Conservation (phyloP, 2,888 invertebrate species). For the Erebia ligea region DNA sequence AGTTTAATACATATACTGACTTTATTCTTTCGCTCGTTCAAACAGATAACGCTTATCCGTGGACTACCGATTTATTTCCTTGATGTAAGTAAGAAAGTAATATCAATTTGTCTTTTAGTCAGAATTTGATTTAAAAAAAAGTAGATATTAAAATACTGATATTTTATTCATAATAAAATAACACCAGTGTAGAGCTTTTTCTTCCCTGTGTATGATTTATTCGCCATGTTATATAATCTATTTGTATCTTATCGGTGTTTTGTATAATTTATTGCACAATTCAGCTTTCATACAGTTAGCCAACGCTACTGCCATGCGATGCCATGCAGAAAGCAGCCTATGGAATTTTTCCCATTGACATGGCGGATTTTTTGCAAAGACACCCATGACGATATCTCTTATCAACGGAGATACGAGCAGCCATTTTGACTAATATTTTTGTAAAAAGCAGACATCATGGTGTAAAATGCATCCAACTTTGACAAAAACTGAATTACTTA, state of each 20-base stretch:
- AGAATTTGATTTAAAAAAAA: neutral
- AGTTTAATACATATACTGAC: neutral
- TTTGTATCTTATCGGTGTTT: constrained; percentile 21
- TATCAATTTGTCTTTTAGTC: neutral
- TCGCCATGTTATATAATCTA: constrained; percentile 20
- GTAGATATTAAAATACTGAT: neutral
- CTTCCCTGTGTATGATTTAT: constrained; percentile 20
- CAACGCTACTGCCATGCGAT: neutral
- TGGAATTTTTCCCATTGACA: too few species aligned
- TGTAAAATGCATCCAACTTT: too few species aligned
- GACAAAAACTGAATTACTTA: too few species aligned
- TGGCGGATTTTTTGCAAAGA: too few species aligned
- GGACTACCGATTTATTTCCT: neutral
- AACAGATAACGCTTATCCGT: neutral
- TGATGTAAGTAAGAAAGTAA: neutral
- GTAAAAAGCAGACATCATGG: too few species aligned
- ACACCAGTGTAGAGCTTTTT: constrained; percentile 21
- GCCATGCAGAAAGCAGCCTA: too few species aligned
- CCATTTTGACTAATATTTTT: too few species aligned
- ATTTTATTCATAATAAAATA: neutral
- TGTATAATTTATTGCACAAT: constrained; percentile 10
- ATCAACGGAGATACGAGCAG: too few species aligned
- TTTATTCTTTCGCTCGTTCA: neutral
- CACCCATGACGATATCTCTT: too few species aligned
- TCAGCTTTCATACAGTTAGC: neutral